These are phyloP conservation scores for Empidonax alnorum DNA, from an alignment of 2,113 vertebrate species.

Conservation along the genomic window DNA sequence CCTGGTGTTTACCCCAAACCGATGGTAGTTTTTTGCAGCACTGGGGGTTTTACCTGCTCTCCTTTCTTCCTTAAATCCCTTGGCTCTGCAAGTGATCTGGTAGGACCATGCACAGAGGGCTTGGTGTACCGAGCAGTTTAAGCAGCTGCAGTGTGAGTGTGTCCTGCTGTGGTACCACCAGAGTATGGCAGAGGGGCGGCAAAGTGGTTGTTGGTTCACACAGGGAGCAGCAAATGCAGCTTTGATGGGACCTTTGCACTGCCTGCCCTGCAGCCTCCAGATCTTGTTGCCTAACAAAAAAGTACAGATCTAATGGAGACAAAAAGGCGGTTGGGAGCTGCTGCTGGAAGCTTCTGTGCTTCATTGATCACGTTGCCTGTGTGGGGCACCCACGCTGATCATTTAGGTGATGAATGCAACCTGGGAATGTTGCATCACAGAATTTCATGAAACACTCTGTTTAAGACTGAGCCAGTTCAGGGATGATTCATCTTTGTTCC, in stretches of 20 bases:
- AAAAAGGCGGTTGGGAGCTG: background rate
- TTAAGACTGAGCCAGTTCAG: background rate
- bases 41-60: background rate
- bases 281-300: background rate
- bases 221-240: background rate
- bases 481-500: slow-evolving; percentile 44
- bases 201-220: background rate
- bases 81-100: background rate
- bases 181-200: no score
- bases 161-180: background rate
- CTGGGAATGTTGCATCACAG: slow-evolving; percentile 15
- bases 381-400: background rate
- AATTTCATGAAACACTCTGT: background rate
- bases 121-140: background rate
- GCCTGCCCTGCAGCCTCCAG: background rate
- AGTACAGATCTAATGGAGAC: background rate
- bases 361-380: accelerated
- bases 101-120: background rate
- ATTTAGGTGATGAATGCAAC: background rate
- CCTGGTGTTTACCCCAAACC: background rate
- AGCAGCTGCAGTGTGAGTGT: background rate
- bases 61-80: background rate
- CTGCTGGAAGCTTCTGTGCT: background rate
- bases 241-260: background rate
- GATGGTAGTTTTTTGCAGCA: background rate